Percentiles rank a stretch among this genome's conserved stretches.
Conservation (phyloP, 1,140 invertebrate species). For the Conus betulinus region DNA sequence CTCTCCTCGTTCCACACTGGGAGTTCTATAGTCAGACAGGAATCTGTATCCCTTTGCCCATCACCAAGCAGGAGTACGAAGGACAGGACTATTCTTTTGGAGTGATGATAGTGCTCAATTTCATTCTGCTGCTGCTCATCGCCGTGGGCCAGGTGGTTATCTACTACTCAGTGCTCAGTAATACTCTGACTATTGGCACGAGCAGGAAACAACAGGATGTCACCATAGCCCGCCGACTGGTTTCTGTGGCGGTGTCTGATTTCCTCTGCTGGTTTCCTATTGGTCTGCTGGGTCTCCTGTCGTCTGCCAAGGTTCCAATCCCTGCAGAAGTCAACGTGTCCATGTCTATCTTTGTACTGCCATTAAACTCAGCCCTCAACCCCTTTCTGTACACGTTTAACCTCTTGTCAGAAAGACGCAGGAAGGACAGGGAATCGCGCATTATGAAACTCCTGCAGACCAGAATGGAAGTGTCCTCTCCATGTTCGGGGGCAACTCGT, state of each 20-base stretch:
- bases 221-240: constrained; percentile 36
- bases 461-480: not conserved
- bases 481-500: too few relatives aligned
- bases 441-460: not conserved
- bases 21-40: constrained; percentile 43
- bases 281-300: constrained; percentile 38
- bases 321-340: constrained; percentile 77
- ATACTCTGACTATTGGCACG: not conserved
- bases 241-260: constrained; percentile 42
- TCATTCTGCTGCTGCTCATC: constrained; percentile 47
- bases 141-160: constrained; percentile 51
- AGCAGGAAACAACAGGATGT: constrained; percentile 31
- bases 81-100: constrained; percentile 48
- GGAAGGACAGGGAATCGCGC: not conserved
- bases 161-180: constrained; percentile 35
- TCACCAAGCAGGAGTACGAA: constrained; percentile 24
- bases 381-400: constrained; percentile 46
- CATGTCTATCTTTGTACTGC: constrained; percentile 42
- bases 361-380: constrained; percentile 48
- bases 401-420: not conserved
- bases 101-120: constrained; percentile 51
- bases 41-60: constrained; percentile 52
- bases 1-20: constrained; percentile 15
- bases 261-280: constrained; percentile 52
- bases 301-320: not conserved